phyloP scores from a whole-genome alignment of 2,113 vertebrate genomes.

The Prionailurus viverrinus region DNA sequence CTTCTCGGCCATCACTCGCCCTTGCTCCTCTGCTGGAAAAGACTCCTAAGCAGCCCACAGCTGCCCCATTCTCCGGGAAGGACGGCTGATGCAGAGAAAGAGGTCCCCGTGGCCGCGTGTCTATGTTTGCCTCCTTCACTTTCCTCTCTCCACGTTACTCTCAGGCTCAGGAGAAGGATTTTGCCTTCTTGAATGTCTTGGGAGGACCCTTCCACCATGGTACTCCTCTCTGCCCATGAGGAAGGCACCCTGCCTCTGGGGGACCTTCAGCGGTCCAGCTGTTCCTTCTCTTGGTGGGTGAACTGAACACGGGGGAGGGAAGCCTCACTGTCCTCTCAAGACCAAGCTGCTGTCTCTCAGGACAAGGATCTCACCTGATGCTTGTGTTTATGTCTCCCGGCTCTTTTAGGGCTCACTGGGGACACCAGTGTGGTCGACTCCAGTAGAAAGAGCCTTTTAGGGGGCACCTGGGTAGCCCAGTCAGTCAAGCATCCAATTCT shows the following conservation, averaged over 20 bases:
- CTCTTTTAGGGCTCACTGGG: neutral
- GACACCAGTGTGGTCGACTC: too few species aligned
- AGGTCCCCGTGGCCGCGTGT: neutral
- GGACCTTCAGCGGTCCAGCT: neutral
- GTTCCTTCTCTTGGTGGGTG: neutral
- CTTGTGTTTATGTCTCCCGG: neutral
- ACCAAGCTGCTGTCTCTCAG: neutral
- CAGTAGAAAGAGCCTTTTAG: neutral
- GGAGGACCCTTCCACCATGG: neutral
- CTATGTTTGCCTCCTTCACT: fast-evolving
- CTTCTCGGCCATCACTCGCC: fast-evolving
- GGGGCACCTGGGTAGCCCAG: too few species aligned
- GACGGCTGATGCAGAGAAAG: fast-evolving
- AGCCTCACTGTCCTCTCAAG: neutral
- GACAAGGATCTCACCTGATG: neutral
- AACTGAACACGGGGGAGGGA: neutral
- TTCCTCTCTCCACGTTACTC: neutral
- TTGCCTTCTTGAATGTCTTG: neutral
- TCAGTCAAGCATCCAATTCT: too few species aligned
- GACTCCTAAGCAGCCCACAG: neutral
- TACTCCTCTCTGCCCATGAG: neutral
- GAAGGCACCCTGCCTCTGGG: neutral
- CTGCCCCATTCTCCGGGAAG: neutral
- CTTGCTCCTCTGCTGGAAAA: neutral
- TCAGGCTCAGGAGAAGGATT: neutral